Percentiles rank a stretch among this genome's conserved stretches.
Evolutionary conservation across 1,140 invertebrate genomes (phyloP).

Genomic region (Potamilus streckersoni): DNA sequence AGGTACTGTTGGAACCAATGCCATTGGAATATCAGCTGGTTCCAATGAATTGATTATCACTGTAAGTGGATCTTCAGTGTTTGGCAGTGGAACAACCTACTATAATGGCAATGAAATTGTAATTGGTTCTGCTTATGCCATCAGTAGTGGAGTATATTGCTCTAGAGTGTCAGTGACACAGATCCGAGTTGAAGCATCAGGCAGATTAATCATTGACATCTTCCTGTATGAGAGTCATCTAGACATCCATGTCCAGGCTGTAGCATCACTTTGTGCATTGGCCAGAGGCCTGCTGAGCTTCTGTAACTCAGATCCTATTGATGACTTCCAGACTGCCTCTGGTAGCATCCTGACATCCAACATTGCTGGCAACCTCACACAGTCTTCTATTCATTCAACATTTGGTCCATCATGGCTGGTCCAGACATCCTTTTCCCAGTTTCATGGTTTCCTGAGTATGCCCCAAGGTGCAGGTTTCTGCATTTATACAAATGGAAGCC

Average conservation of each 20-base stretch:
- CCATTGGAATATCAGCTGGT: conserved; percentile 2
- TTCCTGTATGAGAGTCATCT: conserved; percentile 17
- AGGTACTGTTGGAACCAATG: no score
- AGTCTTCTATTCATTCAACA: conserved; percentile 3
- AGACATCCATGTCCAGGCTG: conserved; percentile 10
- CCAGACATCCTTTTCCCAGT: conserved; percentile 7
- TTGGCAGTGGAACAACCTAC: background rate
- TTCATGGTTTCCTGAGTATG: conserved; percentile 1
- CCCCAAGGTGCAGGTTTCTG: conserved; percentile 30
- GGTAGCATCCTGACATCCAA: conserved; percentile 1
- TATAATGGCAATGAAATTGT: conserved; percentile 10
- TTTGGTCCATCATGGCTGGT: conserved; percentile 24
- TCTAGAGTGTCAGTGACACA: conserved; percentile 9
- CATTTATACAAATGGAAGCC: conserved; percentile 21
- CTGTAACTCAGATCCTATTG: conserved; percentile 15
- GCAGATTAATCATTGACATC: conserved; percentile 24
- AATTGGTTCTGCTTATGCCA: conserved; percentile 9
- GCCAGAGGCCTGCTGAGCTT: conserved; percentile 11
- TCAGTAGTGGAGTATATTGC: conserved; percentile 12
- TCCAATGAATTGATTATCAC: conserved; percentile 18
- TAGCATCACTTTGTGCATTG: conserved; percentile 12
- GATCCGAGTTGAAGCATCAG: conserved; percentile 13
- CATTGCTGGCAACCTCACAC: conserved; percentile 15
- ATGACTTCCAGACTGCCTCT: conserved; percentile 20
- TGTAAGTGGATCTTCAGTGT: conserved; percentile 1